These are phyloP conservation scores for Lepidocolaptes lacrymiger DNA, from an alignment of 2,797 vertebrate species.

Conservation along the genomic window DNA sequence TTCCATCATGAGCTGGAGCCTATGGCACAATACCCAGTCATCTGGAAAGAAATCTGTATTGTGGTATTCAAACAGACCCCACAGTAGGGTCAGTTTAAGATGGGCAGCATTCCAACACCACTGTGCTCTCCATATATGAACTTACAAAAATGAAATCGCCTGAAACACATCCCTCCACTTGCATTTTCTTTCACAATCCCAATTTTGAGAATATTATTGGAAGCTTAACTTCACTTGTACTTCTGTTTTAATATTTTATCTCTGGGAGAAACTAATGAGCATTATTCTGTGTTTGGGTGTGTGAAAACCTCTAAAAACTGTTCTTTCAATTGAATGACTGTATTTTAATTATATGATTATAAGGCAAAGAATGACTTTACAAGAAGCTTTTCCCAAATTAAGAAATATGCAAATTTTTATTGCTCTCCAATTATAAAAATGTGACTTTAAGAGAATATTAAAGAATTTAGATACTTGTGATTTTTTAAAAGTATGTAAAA, in stretches of 20 bases:
- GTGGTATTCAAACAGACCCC: no score
- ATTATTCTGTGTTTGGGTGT: neutral
- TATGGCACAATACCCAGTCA: neutral
- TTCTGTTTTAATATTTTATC: neutral
- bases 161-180: neutral
- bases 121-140: neutral
- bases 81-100: neutral
- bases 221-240: neutral
- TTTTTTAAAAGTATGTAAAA: neutral
- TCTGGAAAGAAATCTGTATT: neutral
- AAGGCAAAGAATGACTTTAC: neutral
- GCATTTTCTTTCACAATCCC: neutral
- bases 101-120: neutral
- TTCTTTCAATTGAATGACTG: neutral
- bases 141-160: neutral
- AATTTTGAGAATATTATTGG: neutral
- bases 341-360: neutral
- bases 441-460: neutral
- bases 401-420: neutral
- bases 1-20: neutral
- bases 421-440: neutral
- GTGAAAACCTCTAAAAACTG: neutral
- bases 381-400: neutral
- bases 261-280: neutral
- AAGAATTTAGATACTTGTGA: neutral